Base-by-base conservation (phyloP, 2,113 vertebrate species). In the Bolborhynchus lineola region DNA sequence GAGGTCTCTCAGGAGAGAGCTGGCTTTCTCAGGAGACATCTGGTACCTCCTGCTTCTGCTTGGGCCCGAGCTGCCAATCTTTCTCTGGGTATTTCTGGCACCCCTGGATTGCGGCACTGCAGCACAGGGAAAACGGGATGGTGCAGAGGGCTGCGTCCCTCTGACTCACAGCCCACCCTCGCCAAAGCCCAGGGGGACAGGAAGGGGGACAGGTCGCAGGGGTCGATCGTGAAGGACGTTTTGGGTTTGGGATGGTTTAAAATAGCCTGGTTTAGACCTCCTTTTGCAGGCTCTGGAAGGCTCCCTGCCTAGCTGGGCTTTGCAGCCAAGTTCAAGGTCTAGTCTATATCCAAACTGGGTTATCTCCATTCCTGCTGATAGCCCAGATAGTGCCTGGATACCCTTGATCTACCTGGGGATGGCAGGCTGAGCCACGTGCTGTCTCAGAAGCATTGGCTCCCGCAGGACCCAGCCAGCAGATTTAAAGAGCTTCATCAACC, bases 261-360 rank as follows among this genome's bases (percentile, higher is more conserved):
- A 97, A 93, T 92, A 95, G 70, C 83, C 60, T 86, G 35, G 10
- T 50, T 92, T 86, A 95, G 76, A 89, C 80, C 86, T 97, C 77
- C 42, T 91, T 95, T 96, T 47, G 57, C 77, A 84, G 69, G 42
- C 21, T 92, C 18, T 0, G 3, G 53, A 85, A 94, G 70, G 67
- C 72, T 95, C 47, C 82, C 92, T 89, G 76, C 60, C 78, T 92
- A 82, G 89, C 69, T 24, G 3, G 50, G 35, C 77, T 95, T 89
- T 87, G 86, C 93, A 90, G 88, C 57, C 92, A 88, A 95, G 95
- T 91, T 96, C 90, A 93, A 94, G 93, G 77, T 93, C 86, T 92
- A 93, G 88, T 59, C 69, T 96, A 13, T 81, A 93, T 90, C 91
- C 4, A 2, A 93, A 95, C 82, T 96, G 77, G 94, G 92, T 95